Base-by-base conservation (phyloP, 2,888 invertebrate species). In the Drosophila aldrichi region DNA sequence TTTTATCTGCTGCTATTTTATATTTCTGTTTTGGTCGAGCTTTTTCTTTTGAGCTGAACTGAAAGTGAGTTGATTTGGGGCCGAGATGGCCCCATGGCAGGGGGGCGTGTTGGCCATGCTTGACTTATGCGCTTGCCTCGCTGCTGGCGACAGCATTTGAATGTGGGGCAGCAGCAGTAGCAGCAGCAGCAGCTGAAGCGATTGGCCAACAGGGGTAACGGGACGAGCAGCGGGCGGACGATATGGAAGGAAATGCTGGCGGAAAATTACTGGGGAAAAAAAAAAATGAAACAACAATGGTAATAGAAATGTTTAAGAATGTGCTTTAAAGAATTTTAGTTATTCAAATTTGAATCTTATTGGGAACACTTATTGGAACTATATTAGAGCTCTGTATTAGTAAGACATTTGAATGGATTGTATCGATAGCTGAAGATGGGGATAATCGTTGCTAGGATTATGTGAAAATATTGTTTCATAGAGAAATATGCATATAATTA, bases 31-130 rank as follows among this genome's bases (percentile, higher is more conserved):
- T 57, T 58, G 58, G 58, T 64, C 43, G 64, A 43, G 68, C 60
- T 68, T 68, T 68, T 68, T 51, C 54, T 67, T 65, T 59, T 55
- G 54, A 63, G 64, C 69, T 40, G 25, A 74, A 64, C 77, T 71
- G 78, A 82, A 78, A 85, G 77, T 79, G 84, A 79, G 75, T 74
- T 77, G 72, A 74, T 74, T 63, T 70, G 55, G 40, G 63, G 38
- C 44, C 44, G 54, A 51, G 62, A 18, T 40, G 41, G 36, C 38
- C 43, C 41, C 34, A 20, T 9, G 48, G 41, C 41, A 18, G 40
- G 44, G 44, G 41, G 43, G 4, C 5, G 44, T 29, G 43, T 10
- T 44, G 44, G 58, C 32, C 62, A 51, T 43, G 49, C 51, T 57
- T 78, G 64, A 59, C 67, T 68, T 64, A 64, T 66, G 68, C 61